Base-by-base conservation (phyloP, 2,113 vertebrate species). In the Oncorhynchus tshawytscha region DNA sequence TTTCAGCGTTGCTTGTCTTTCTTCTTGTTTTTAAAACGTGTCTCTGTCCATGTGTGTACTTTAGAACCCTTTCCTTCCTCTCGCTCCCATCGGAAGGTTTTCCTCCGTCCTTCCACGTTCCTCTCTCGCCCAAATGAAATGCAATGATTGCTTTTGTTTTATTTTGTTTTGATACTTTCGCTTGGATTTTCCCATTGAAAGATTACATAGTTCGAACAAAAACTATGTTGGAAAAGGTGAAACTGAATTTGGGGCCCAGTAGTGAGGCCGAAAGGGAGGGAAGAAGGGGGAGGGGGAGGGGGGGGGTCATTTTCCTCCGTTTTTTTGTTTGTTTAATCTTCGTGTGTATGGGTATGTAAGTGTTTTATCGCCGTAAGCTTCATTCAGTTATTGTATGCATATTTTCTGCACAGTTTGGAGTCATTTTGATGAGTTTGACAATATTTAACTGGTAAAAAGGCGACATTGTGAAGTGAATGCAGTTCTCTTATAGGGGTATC, bases 401-500 rank as follows among this genome's bases (percentile, higher is more conserved):
- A 45, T 65, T 64, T 75, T 60, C 57, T 1, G 1, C 25, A 64
- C 45, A 16, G 13, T 73, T 77, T 67, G 16, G 8, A 16, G 65
- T 75, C 18, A 54, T 70, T 25, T 60, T 24, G 24, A 4, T 4
- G 62, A 12, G 73, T 69, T 82, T 80, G n/a, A 71, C 54, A 54
- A 78, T 65, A 48, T 12, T 22, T 80, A 84, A 82, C 62, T 51
- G 4, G 1, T 22, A 82, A 48, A 84, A 85, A 74, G 54, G 80
- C 76, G 48, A 79, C 79, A 73, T 45, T 67, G 25, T 67, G 75
- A 54, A 54, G 51, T 18, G 16, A 54, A 54, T 79, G 60, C 80
- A 85, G 84, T 86, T 77, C 68, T 68, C 82, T 88, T 75, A 87
- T 90, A 86, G 75, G 78, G 60, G 75, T 78, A 73, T 86, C 87